Evolutionary conservation across 1,140 invertebrate species (phyloP).

Genomic region (Papilio machaon): DNA sequence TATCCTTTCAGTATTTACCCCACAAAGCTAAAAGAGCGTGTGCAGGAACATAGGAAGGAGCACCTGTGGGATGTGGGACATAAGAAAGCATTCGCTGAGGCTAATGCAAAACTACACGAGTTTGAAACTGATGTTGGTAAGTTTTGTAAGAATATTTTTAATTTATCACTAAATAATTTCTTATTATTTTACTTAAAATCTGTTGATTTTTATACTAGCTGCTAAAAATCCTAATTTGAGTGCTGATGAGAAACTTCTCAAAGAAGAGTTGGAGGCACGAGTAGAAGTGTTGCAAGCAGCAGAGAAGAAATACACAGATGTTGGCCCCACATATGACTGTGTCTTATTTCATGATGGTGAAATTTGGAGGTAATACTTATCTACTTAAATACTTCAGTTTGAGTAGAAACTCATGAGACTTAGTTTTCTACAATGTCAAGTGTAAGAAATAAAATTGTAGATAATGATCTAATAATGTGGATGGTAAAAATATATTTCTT

Average conservation of each 20-base stretch:
- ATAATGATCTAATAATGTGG: neutral
- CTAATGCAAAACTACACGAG: constrained; percentile 87
- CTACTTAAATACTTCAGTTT: neutral
- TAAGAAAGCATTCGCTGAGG: constrained; percentile 90
- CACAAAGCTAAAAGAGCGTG: constrained; percentile 89
- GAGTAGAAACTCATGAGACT: neutral
- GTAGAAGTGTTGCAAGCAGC: constrained; percentile 91
- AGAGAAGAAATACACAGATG: constrained; percentile 95
- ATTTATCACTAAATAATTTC: neutral
- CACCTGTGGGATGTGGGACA: constrained; percentile 93
- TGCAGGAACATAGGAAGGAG: constrained; percentile 92
- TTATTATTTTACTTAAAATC: neutral
- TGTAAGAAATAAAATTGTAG: neutral
- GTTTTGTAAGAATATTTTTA: constrained; percentile 40
- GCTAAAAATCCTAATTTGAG: constrained; percentile 77
- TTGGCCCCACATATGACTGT: constrained; percentile 96
- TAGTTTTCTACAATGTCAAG: neutral
- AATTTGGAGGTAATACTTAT: constrained; percentile 70
- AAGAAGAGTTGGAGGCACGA: constrained; percentile 94
- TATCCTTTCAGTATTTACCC: constrained; percentile 94
- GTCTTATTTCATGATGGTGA: constrained; percentile 90
- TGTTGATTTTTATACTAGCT: constrained; percentile 48
- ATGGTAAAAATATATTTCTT: neutral
- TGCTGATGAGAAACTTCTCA: constrained; percentile 90
- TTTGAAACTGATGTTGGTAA: constrained; percentile 85